Evolutionary conservation across 2,113 vertebrate genomes (phyloP).

Genomic region (Eurystomus gularis): DNA sequence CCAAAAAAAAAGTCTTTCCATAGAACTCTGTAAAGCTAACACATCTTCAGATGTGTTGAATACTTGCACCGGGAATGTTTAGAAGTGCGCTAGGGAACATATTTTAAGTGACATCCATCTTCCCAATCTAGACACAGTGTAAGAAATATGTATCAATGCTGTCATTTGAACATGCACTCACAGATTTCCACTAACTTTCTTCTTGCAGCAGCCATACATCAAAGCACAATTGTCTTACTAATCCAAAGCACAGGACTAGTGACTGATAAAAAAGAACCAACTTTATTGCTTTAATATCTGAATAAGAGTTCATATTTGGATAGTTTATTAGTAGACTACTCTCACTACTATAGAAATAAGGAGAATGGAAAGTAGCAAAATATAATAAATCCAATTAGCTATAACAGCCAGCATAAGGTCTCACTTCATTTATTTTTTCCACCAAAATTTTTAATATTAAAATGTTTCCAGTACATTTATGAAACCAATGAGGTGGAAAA

Average conservation of each 20-base stretch:
- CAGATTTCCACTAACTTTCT: background rate
- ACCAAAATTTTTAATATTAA: background rate
- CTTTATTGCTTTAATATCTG: background rate
- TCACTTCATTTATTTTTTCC: background rate
- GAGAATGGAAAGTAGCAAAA: background rate
- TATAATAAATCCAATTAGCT: background rate
- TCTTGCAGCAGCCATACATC: background rate
- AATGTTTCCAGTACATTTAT: background rate
- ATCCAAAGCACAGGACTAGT: background rate
- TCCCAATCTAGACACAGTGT: background rate
- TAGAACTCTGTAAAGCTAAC: background rate
- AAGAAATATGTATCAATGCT: background rate
- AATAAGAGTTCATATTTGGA: background rate
- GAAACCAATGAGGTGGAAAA: background rate
- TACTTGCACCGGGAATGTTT: background rate
- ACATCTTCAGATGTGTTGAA: slow-evolving; percentile 20
- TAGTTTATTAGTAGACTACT: background rate
- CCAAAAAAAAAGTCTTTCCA: background rate
- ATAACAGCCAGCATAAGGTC: background rate
- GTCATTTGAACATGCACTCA: background rate
- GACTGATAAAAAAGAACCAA: background rate
- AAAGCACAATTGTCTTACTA: background rate
- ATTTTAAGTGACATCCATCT: slow-evolving; percentile 34
- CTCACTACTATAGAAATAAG: background rate
- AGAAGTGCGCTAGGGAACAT: slow-evolving; percentile 10